Base-by-base conservation (phyloP, 2,888 invertebrate species). In the Muschampia plurimacula region DNA sequence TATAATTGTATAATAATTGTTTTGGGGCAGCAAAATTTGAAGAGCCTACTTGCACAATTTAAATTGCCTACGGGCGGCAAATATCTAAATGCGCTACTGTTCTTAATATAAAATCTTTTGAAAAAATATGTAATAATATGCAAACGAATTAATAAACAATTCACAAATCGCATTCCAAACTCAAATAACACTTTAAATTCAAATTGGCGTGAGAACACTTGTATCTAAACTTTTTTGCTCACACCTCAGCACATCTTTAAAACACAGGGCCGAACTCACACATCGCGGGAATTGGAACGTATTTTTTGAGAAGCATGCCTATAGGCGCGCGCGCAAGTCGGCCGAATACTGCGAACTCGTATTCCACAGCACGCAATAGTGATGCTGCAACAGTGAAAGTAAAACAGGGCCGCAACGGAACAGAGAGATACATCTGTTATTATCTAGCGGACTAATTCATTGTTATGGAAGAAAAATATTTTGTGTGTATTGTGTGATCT, bases 371-470 rank as follows among this genome's bases (percentile, higher is more conserved):
- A 85, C 86, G 87, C 89, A 86, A 87, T 81, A 78, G 82, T 59
- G 88, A 88, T 92, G 93, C 89, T 89, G 92, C 91, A 92, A 93
- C 78, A 92, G 93, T 85, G 93, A 93, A 93, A 93, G 93, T 59
- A 36, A 64, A 55, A 22, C 65, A 70, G 92, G 85, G 72, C 74
- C 74, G 74, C 86, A 88, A 78, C 81, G 72, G 75, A 12, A 57
- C 28, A 28, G 28, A 78, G 76, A 75, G 67, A 57, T 57, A 67
- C 75, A 77, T 74, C 57, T 68, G 46, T 12, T 62, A 62, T 36
- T 73, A 10, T 64, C 13, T 41, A 41, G 55, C 57, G 13, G 41
- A 41, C 28, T 22, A 5, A 28, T 13, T 13, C 28, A 36, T 32
- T 32, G 15, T 59, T 32, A 13, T 2, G 57, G 22, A 22, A 57